Base-by-base conservation (phyloP, 2,888 invertebrate genomes). In the Protophormia terraenovae region DNA sequence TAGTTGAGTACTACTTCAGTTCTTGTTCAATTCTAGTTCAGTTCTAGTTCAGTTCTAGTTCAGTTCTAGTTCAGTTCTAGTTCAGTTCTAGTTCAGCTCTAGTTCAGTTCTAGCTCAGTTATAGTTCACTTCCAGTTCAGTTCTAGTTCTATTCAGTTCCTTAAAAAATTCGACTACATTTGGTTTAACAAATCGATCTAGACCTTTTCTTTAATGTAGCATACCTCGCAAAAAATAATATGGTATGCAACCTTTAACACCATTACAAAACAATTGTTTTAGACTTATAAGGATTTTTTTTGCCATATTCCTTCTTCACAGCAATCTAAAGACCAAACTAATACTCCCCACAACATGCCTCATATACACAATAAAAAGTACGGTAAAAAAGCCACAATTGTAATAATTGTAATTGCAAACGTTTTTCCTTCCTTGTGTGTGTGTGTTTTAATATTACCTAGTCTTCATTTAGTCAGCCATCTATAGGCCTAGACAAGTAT, bases 341-440 rank as follows among this genome's bases (percentile, higher is more conserved):
- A 83, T 45, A 72, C 64, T 29, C 1, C 32, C 22, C 24, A 14
- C 8, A 27, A 41, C 27, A 10, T 24, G 2, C 6, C 12, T 38
- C 22, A 22, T 22, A 50, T 2, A 27, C 22, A 38, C 47, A 45
- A 71, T 38, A 53, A 19, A 45, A 45, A 72, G 35, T 69, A 80
- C 66, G 58, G 64, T 62, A 72, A 71, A 55, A 72, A 77, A 84
- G 64, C 77, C 75, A 79, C 82, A 85, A 83, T 83, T 77, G 72
- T 83, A 80, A 87, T 86, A 81, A 83, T 73, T 86, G 76, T 85
- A 87, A 86, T 86, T 87, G 86, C 82, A 82, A 76, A 77, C 82
- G 35, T 50, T 76, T 76, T 71, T 38, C 69, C 16, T 38, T 19
- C 6, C 55, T 58, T 73, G 16, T 69, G 24, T 27, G 1, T 29